Evolutionary conservation across 2,797 vertebrate genomes (phyloP).

Genomic region (Tapera naevia): DNA sequence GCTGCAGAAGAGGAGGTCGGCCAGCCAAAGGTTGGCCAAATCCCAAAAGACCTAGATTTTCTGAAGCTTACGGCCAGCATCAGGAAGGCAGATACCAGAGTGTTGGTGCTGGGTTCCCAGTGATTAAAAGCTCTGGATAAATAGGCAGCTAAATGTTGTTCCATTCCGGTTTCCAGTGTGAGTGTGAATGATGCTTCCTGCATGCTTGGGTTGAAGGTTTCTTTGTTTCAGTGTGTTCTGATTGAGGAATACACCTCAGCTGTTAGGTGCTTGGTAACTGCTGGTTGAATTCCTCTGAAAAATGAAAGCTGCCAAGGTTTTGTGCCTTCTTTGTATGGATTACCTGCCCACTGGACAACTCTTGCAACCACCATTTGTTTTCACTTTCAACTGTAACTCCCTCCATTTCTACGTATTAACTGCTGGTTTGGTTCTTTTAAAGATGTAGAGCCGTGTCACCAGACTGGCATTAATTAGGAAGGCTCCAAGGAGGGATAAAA

Average conservation of each 20-base stretch:
- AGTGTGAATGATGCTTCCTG: neutral
- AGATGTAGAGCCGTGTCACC: neutral
- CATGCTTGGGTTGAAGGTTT: neutral
- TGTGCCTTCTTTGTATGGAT: neutral
- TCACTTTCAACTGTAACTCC: neutral
- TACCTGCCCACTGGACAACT: neutral
- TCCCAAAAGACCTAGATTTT: neutral
- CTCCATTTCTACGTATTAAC: neutral
- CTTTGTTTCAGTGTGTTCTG: fast-evolving
- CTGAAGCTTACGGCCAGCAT: neutral
- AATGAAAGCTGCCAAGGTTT: neutral
- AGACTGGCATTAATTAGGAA: neutral
- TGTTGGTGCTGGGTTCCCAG: neutral
- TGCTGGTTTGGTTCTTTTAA: neutral
- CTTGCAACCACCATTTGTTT: neutral
- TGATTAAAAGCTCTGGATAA: neutral
- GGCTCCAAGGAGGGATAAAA: neutral
- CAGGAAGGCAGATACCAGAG: neutral
- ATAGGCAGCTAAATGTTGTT: neutral
- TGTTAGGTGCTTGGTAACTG: neutral
- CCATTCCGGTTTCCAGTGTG: neutral
- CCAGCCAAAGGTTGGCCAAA: neutral
- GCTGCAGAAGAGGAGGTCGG: neutral
- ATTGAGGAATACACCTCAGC: neutral
- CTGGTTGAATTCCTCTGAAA: neutral